These are phyloP conservation scores for Sweltsa coloradensis DNA, from an alignment of 1,140 invertebrate genomes.

Conservation along the genomic window DNA sequence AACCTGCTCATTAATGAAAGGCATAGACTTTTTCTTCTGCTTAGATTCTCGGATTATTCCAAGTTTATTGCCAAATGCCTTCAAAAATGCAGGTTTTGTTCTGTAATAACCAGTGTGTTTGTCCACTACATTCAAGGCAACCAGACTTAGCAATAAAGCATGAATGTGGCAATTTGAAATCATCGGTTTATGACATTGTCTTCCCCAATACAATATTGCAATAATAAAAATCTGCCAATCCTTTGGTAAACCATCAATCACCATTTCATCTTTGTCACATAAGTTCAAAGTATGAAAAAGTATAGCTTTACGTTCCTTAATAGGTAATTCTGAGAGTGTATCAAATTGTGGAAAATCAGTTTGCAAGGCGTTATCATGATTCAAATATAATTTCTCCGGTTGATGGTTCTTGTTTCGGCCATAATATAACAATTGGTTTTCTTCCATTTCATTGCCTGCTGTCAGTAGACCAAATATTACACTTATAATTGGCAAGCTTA, in stretches of 20 bases:
- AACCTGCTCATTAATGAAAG: too few species aligned
- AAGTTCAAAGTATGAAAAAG: not conserved
- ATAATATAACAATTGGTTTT: conserved; percentile 27
- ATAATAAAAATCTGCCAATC: conserved; percentile 16
- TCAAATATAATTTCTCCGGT: conserved; percentile 15
- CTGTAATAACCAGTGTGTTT: conserved; percentile 9
- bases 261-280: conserved; percentile 8
- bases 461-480: conserved; percentile 52
- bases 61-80: conserved; percentile 41
- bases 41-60: conserved; percentile 29
- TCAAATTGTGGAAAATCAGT: conserved; percentile 14
- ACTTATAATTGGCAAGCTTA: conserved; percentile 47
- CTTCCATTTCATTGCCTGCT: conserved; percentile 23
- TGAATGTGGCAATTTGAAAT: conserved; percentile 13
- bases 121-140: conserved; percentile 14
- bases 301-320: not conserved
- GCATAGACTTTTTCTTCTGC: too few species aligned
- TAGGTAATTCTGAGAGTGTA: conserved; percentile 24
- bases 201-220: conserved; percentile 19
- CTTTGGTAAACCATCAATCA: conserved; percentile 16
- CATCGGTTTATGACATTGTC: conserved; percentile 8
- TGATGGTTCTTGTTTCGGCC: conserved; percentile 26
- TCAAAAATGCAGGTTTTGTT: conserved; percentile 13
- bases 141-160: conserved; percentile 15
- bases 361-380: not conserved